phyloP scores from a whole-genome alignment of 2,797 vertebrate genomes.

The Trachops cirrhosus region DNA sequence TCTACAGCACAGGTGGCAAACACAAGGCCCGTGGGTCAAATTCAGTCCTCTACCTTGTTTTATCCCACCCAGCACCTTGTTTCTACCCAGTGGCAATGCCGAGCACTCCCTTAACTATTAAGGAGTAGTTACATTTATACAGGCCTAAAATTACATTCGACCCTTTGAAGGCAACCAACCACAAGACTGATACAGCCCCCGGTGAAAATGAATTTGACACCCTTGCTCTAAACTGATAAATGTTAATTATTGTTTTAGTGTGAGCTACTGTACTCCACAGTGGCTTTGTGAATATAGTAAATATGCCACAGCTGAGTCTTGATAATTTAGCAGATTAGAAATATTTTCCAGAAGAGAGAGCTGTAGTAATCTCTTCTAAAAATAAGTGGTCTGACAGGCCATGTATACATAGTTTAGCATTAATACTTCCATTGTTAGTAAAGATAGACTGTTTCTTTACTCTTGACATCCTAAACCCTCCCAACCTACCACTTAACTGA shows the following conservation, averaged over 20 bases:
- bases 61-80: no score
- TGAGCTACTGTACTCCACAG: not conserved
- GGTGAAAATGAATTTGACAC: no score
- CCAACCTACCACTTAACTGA: not conserved
- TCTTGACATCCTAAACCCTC: not conserved
- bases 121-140: no score
- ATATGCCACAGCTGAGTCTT: not conserved
- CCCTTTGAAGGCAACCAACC: no score
- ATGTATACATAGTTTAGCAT: not conserved
- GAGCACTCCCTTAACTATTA: no score
- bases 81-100: no score
- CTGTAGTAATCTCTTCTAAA: not conserved
- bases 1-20: no score
- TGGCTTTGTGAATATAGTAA: not conserved
- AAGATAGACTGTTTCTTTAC: not conserved
- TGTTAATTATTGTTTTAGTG: not conserved
- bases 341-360: not conserved
- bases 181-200: no score
- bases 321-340: not conserved
- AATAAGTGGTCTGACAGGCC: not conserved
- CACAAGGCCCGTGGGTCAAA: no score
- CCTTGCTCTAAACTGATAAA: not conserved
- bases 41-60: no score
- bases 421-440: not conserved
- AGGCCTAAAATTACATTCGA: no score